Evolutionary conservation across 2,113 vertebrate species (phyloP).

Genomic region (Prinia subflava): DNA sequence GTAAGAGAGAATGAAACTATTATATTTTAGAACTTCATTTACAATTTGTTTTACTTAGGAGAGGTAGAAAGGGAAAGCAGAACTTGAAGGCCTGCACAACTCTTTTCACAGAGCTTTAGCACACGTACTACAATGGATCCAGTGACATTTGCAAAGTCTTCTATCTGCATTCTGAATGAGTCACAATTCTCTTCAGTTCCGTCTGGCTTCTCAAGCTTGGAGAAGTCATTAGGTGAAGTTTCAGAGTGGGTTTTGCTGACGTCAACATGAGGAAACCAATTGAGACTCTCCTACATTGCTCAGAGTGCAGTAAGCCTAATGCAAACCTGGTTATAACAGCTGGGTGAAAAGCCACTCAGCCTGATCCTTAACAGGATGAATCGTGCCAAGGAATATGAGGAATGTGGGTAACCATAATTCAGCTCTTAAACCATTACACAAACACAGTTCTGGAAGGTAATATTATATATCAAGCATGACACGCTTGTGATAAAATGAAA

Average conservation of each 20-base stretch:
- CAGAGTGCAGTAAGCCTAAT: neutral
- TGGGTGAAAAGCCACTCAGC: neutral
- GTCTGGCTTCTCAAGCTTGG: constrained; percentile 31
- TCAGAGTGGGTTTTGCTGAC: constrained; percentile 50
- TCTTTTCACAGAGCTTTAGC: constrained; percentile 2
- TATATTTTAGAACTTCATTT: neutral
- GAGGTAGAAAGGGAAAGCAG: neutral
- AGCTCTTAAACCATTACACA: neutral
- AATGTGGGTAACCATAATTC: neutral
- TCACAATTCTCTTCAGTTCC: constrained; percentile 37
- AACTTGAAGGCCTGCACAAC: neutral
- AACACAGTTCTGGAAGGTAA: neutral
- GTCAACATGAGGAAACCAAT: constrained; percentile 18
- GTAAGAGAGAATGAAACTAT: neutral
- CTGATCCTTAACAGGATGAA: neutral
- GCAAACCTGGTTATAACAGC: neutral
- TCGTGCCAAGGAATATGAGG: neutral
- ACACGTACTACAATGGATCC: neutral
- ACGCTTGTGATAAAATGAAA: neutral
- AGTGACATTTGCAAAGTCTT: neutral
- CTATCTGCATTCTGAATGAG: constrained; percentile 32
- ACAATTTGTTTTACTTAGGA: neutral
- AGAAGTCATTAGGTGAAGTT: constrained; percentile 62
- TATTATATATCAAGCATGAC: neutral
- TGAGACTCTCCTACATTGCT: neutral